Base-by-base conservation (phyloP, 2,888 invertebrate species). In the Eremobia ochroleuca region DNA sequence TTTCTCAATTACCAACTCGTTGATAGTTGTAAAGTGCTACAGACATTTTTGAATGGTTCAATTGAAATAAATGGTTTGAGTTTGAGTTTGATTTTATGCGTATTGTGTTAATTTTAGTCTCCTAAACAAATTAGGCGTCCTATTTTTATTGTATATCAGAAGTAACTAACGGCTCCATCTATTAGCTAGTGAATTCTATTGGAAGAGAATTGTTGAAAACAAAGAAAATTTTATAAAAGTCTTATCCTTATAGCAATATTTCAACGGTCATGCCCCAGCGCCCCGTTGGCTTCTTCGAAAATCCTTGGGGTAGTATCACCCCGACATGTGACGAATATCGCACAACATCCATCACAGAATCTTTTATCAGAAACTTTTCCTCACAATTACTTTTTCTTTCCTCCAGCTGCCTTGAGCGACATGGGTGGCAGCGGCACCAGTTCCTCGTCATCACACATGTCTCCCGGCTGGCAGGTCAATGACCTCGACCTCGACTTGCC, bases 391-490 rank as follows among this genome's bases (percentile, higher is more conserved):
- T 58, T 15, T 61, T 55, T 82, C 31, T n/a, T 80, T 73, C 4
- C 72, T 40, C 4, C 93, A 96, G 96, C 95, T 61, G 93, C 96
- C 2, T 92, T 95, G 69, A 95, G 95, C 66, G 97, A 96, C 73
- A 94, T 96, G 94, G 96, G 95, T 6, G 96, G 96, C 88, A 96
- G 96, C 90, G 96, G 95, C 77, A 94, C 94, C 89, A 95, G 95
- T 83, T 96, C 96, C 1, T 95, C 96, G 2, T 96, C 97, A 21
- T 96, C 97, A 0, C 96, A 97, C 93, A 92, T 97, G 93, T 97
- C 97, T 3, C 96, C 97, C 0, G 96, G 94, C 15, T 97, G 97
- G 97, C 96, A 95, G 91, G 96, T 96, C 92, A 97, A 96, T 88
- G 97, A 97, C 89, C 92, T 97, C n/a, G 97, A 97, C 83, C 91